Base-by-base conservation (phyloP, 1,140 invertebrate genomes). In the Zaprionus gabonicus region DNA sequence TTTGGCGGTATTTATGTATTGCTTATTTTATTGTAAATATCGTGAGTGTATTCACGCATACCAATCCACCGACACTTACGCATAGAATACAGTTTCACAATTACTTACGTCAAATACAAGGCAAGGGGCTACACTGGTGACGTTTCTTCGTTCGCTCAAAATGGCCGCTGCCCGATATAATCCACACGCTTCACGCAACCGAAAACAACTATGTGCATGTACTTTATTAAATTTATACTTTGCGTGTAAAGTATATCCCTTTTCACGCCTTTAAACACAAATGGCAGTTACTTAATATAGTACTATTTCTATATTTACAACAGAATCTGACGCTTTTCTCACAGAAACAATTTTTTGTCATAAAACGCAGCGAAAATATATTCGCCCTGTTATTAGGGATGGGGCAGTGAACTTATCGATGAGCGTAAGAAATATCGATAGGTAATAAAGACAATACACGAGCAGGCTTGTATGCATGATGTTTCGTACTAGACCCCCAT, bases 81-180 rank as follows among this genome's bases (percentile, higher is more conserved):
- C 3, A 31, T 56, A 4, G 12, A 36, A 34, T 25, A 58, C 10
- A 4, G 27, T 71, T 51, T 57, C 25, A 41, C 51, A 34, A n/a
- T 9, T 41, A 78, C 71, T 79, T 79, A 81, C 81, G 56, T 79
- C 77, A 63, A 75, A 72, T 60, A 65, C 44, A 76, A 73, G 36
- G 65, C 60, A 58, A 63, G 27, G 55, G 62, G 69, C 27, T 60
- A 23, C 13, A 17, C 63, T 81, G 81, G 69, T 90, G 85, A 88
- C 85, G 85, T 90, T 90, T 81, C 74, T 71, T 56, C 44, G 55
- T 90, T 85, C 68, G 85, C 86, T 76, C 79, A 90, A 90, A 90
- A 90, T 90, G 85, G 85, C 85, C 82, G 85, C 85, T 77, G 46
- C 46, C 23, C 55, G 73, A 59, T 66, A 38, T 81, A 74, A 65